phyloP scores from a whole-genome alignment of 2,888 invertebrate genomes.

The Tinea semifulvella region DNA sequence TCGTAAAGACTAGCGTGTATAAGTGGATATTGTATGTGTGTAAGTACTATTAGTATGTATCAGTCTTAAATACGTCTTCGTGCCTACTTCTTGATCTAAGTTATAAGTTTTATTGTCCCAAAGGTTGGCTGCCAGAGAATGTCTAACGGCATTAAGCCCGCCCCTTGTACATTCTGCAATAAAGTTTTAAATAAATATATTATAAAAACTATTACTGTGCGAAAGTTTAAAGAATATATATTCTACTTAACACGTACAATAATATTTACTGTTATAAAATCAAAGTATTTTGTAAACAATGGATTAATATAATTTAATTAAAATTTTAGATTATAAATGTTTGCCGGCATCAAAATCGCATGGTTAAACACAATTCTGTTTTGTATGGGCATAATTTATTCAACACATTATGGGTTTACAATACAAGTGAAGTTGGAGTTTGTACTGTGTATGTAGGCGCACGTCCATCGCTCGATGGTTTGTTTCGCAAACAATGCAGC shows the following conservation, averaged over 20 bases:
- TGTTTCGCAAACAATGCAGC: conserved; percentile 12
- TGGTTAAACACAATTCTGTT: background rate
- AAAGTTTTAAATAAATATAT: too few relatives aligned
- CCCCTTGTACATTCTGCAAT: too few relatives aligned
- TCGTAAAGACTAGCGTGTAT: too few relatives aligned
- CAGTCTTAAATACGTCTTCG: too few relatives aligned
- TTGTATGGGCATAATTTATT: conserved; percentile 1
- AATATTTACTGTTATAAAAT: background rate
- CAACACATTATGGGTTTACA: conserved; percentile 1
- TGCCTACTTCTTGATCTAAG: too few relatives aligned
- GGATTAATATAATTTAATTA: background rate
- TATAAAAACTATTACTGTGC: background rate
- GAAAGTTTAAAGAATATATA: background rate
- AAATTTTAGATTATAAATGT: background rate
- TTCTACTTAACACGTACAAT: background rate
- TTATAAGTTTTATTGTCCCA: too few relatives aligned
- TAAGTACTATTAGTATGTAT: too few relatives aligned
- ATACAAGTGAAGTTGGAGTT: conserved; percentile 8
- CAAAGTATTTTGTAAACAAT: background rate
- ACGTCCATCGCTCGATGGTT: conserved; percentile 8
- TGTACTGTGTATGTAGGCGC: background rate
- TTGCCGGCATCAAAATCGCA: background rate
- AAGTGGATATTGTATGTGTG: too few relatives aligned
- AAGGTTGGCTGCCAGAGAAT: too few relatives aligned
- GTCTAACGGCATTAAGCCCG: too few relatives aligned